Evolutionary conservation across 2,797 vertebrate genomes (phyloP).

Genomic region (Okamejei kenojei): DNA sequence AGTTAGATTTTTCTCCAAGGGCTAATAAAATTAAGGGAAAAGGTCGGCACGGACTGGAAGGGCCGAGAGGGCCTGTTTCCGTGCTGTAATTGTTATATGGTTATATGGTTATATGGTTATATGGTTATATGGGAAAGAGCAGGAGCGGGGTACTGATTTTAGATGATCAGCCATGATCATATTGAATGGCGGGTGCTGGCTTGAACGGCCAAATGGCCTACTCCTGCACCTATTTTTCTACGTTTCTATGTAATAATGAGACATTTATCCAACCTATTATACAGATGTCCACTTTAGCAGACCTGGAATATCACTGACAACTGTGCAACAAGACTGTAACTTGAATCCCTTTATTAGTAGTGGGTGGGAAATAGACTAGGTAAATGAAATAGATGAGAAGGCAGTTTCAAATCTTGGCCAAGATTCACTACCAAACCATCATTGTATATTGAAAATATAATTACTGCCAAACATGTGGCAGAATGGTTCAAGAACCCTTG

Average conservation of each 20-base stretch:
- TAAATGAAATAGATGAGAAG: neutral
- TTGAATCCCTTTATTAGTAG: neutral
- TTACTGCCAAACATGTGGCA: neutral
- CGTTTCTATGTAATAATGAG: neutral
- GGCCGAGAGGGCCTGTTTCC: too few species aligned
- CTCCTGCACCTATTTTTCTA: too few species aligned
- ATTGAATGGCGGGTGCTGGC: too few species aligned
- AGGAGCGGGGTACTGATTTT: too few species aligned
- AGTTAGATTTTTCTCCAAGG: too few species aligned
- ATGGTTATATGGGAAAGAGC: too few species aligned
- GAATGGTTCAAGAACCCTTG: neutral
- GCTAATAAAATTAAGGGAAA: too few species aligned
- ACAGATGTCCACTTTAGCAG: neutral
- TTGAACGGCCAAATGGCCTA: too few species aligned
- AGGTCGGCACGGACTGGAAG: too few species aligned
- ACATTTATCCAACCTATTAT: neutral
- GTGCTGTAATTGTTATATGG: too few species aligned
- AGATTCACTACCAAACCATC: neutral
- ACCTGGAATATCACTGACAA: neutral
- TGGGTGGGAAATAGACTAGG: neutral
- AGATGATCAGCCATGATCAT: too few species aligned
- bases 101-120: too few species aligned
- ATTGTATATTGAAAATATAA: neutral
- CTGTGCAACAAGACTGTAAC: neutral
- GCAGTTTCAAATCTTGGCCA: neutral